Percentiles rank a stretch among this genome's conserved stretches.
phyloP scores from a whole-genome alignment of 30 jellyfish, hydroid and myxozoan genomes.

The Aurelia sp. region DNA sequence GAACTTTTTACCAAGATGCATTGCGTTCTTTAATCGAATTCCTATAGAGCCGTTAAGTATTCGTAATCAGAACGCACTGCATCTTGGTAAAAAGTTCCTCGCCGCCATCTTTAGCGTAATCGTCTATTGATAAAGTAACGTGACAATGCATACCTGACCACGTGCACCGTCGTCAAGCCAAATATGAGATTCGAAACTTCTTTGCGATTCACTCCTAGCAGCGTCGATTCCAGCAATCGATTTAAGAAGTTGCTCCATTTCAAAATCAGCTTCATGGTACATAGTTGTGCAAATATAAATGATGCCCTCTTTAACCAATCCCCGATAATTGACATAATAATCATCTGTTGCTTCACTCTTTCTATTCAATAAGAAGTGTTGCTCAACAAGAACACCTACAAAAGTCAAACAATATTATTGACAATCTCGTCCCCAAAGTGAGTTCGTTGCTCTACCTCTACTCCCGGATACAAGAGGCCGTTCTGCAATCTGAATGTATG shows the following conservation, averaged over 20 bases:
- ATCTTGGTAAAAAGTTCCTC: too few relatives aligned
- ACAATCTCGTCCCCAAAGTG: too few relatives aligned
- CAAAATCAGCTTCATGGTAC: conserved; percentile 98
- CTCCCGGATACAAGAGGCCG: too few relatives aligned
- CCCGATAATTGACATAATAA: conserved; percentile 60
- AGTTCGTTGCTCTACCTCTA: too few relatives aligned
- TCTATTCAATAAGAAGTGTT: conserved; percentile 71
- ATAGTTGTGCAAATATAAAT: conserved; percentile 94
- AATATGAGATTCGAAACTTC: conserved; percentile 89
- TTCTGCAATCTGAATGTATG: too few relatives aligned
- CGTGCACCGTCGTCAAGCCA: conserved; percentile 95
- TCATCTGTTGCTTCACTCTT: conserved; percentile 87
- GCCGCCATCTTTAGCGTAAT: too few relatives aligned
- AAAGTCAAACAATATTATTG: background rate
- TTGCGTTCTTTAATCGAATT: too few relatives aligned
- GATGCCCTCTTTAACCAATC: conserved; percentile 72
- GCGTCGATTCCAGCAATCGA: conserved; percentile 88
- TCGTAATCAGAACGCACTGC: too few relatives aligned
- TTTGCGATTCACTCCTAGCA: conserved; percentile 70
- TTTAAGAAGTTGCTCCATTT: conserved; percentile 94
- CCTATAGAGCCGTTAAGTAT: too few relatives aligned
- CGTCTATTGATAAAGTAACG: too few relatives aligned
- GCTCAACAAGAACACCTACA: conserved; percentile 86
- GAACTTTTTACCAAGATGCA: too few relatives aligned
- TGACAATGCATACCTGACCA: conserved; percentile 38